Percentiles rank a stretch among this genome's conserved stretches.
These are phyloP conservation scores for Xylocopa sonorina DNA, from an alignment of 1,140 invertebrate species.

Conservation along the genomic window DNA sequence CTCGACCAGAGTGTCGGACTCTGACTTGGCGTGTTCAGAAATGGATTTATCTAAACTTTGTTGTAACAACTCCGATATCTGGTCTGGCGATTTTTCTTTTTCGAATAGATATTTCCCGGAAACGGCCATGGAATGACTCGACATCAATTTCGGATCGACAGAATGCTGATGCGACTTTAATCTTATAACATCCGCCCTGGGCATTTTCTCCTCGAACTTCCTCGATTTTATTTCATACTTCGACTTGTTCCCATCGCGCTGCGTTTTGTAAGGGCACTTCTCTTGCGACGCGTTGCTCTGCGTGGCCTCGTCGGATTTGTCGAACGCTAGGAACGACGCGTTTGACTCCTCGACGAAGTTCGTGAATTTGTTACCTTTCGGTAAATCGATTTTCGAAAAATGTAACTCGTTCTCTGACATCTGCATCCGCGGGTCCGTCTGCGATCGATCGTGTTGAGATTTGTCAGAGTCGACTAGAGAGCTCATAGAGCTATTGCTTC, in stretches of 20 bases:
- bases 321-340: slow-evolving; percentile 39
- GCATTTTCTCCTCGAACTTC: slow-evolving; percentile 81
- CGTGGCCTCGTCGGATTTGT: slow-evolving; percentile 46
- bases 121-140: slow-evolving; percentile 46
- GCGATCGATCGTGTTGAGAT: slow-evolving; percentile 77
- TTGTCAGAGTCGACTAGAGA: slow-evolving; percentile 80
- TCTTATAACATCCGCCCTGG: slow-evolving; percentile 68
- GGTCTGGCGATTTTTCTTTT: slow-evolving; percentile 42
- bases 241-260: slow-evolving; percentile 52
- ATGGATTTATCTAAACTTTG: slow-evolving; percentile 54
- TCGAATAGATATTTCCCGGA: slow-evolving; percentile 42
- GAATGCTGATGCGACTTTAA: slow-evolving; percentile 70
- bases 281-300: slow-evolving; percentile 30
- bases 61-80: slow-evolving; percentile 34
- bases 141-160: slow-evolving; percentile 61
- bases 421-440: slow-evolving; percentile 68
- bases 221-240: slow-evolving; percentile 76
- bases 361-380: slow-evolving; percentile 56
- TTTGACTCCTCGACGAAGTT: slow-evolving; percentile 57
- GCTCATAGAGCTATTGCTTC: slow-evolving; percentile 80
- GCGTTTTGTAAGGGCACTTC: slow-evolving; percentile 46
- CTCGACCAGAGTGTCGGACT: slow-evolving; percentile 77
- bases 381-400: slow-evolving; percentile 56
- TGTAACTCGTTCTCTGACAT: slow-evolving; percentile 63
- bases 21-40: slow-evolving; percentile 67